A percentile compares a stretch with the other conserved stretches of the same genome.
Conservation (phyloP, 2,797 vertebrate species). For the Hephaestus fuliginosus region DNA sequence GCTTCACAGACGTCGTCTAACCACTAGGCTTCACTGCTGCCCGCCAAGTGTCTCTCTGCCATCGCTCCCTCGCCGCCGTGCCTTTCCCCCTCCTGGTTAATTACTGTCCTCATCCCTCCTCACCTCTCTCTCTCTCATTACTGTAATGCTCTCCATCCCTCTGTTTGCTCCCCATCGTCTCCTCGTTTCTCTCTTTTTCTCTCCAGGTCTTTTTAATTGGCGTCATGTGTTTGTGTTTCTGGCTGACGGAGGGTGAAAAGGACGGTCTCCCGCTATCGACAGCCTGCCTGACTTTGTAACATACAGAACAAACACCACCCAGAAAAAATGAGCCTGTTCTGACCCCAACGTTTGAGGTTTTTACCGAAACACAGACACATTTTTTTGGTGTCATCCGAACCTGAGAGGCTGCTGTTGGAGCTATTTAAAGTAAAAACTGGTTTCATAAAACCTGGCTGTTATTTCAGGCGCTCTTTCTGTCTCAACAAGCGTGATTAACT, state of each 20-base stretch:
- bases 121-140: conserved; percentile 33
- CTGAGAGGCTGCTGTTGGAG: no score
- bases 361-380: background rate
- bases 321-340: no score
- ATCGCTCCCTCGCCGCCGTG: background rate
- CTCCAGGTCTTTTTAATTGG: conserved; percentile 50
- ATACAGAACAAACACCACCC: background rate
- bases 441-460: background rate
- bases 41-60: background rate
- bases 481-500: background rate
- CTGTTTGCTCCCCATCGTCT: background rate
- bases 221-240: conserved; percentile 18
- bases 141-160: conserved; percentile 12
- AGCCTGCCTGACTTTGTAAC: conserved; percentile 17
- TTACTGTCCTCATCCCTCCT: conserved; percentile 18
- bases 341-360: background rate
- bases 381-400: background rate
- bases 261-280: conserved; percentile 32
- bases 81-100: conserved; percentile 31
- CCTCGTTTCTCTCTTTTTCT: background rate
- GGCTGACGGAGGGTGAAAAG: conserved; percentile 45
- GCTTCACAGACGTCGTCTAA: background rate
- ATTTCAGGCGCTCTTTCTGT: background rate
- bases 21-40: conserved; percentile 7
- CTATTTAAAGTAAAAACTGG: background rate